These are phyloP conservation scores for Ophonus ardosiacus DNA, from an alignment of 2,888 invertebrate species.

Conservation along the genomic window DNA sequence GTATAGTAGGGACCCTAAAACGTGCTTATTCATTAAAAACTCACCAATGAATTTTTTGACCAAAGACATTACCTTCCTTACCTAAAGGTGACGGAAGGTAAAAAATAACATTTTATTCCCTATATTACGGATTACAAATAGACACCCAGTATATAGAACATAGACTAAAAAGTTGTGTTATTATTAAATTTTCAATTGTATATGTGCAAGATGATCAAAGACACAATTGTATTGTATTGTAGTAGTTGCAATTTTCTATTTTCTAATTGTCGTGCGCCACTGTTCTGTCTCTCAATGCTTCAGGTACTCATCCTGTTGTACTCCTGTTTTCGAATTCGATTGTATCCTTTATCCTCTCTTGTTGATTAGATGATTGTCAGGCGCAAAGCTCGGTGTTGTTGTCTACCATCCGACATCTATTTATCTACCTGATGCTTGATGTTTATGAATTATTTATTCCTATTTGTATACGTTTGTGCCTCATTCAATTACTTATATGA, in stretches of 20 bases:
- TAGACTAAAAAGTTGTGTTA: too few species aligned
- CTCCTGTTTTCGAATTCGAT: background rate
- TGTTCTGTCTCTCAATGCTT: background rate
- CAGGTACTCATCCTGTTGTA: background rate
- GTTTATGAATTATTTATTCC: conserved; percentile 35
- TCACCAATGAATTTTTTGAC: too few species aligned
- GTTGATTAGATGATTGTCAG: conserved; percentile 59
- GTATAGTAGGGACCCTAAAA: too few species aligned
- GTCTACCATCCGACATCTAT: conserved; percentile 16
- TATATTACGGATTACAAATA: too few species aligned
- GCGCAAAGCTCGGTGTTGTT: conserved; percentile 13
- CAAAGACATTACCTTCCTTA: too few species aligned
- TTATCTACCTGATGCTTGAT: conserved; percentile 5
- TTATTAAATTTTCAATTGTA: too few species aligned
- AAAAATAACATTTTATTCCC: too few species aligned
- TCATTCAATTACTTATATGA: conserved; percentile 22
- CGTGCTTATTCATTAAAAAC: too few species aligned
- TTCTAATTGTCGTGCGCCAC: background rate
- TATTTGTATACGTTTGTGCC: conserved; percentile 29
- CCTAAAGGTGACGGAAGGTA: too few species aligned
- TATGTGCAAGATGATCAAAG: too few species aligned
- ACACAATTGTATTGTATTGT: background rate
- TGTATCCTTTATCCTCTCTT: conserved; percentile 24
- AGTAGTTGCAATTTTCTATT: background rate
- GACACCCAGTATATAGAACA: too few species aligned